These are phyloP conservation scores for Galeopterus variegatus DNA, from an alignment of 2,113 vertebrate species.

Conservation along the genomic window DNA sequence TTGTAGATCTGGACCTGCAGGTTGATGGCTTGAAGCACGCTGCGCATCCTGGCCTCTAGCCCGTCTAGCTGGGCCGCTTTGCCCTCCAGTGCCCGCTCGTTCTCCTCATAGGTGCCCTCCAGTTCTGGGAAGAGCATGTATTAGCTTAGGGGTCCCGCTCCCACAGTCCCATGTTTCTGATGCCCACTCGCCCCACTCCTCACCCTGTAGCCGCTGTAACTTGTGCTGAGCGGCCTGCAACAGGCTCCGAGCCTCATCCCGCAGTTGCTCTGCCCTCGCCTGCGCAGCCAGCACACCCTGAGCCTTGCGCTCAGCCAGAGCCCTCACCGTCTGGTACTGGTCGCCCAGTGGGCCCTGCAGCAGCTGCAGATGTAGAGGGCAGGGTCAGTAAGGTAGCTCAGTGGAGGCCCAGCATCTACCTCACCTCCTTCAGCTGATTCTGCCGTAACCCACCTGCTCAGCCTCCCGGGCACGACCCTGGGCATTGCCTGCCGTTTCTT, in stretches of 20 bases:
- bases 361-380: slow-evolving; percentile 86
- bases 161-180: neutral
- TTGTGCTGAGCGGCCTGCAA: slow-evolving; percentile 94
- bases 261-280: slow-evolving; percentile 92
- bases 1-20: slow-evolving; percentile 99
- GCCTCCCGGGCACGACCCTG: slow-evolving; percentile 94
- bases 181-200: neutral
- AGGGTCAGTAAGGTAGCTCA: neutral
- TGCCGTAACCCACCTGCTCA: slow-evolving; percentile 91
- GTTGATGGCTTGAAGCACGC: slow-evolving; percentile 96
- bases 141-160: neutral
- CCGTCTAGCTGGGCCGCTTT: slow-evolving; percentile 96
- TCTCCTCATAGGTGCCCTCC: slow-evolving; percentile 95
- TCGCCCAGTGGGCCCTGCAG: slow-evolving; percentile 94
- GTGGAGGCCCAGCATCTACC: neutral
- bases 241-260: slow-evolving; percentile 94
- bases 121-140: slow-evolving; percentile 88
- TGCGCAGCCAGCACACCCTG: slow-evolving; percentile 92
- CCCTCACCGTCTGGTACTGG: slow-evolving; percentile 93
- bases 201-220: slow-evolving; percentile 94
- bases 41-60: slow-evolving; percentile 96
- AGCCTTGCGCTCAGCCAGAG: slow-evolving; percentile 93
- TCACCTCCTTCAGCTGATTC: neutral
- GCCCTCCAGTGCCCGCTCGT: slow-evolving; percentile 93
- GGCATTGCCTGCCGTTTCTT: slow-evolving; percentile 93